Conservation (phyloP, 2,113 vertebrate species). For the Nansenia antarctica region DNA sequence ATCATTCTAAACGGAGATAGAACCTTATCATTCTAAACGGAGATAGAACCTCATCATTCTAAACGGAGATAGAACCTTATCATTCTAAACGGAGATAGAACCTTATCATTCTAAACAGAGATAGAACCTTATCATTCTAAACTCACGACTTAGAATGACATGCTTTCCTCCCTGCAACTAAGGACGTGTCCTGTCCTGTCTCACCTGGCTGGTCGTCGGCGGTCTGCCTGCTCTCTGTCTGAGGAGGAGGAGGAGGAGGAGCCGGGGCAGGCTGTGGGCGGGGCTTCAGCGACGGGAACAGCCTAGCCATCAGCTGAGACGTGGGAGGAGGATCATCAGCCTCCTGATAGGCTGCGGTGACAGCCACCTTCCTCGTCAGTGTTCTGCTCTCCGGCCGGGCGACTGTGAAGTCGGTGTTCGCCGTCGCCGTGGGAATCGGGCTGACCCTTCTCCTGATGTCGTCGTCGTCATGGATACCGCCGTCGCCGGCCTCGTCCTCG, state of each 20-base stretch:
- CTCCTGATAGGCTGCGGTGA: conserved; percentile 30
- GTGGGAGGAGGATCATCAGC: conserved; percentile 59
- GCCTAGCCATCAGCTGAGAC: conserved; percentile 84
- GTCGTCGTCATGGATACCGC: conserved; percentile 2
- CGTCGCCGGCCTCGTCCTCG: conserved; percentile 71
- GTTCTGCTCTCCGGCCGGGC: conserved; percentile 61
- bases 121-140: too few species aligned
- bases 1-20: too few species aligned
- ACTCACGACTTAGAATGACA: too few species aligned
- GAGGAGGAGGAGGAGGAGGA: conserved; percentile 54
- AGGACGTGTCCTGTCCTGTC: conserved; percentile 19
- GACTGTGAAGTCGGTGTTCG: conserved; percentile 25
- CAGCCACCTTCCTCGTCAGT: conserved; percentile 82
- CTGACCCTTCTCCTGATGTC: neutral
- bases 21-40: too few species aligned
- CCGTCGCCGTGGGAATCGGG: conserved; percentile 34
- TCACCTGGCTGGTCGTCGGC: conserved; percentile 78
- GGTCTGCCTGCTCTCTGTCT: conserved; percentile 42
- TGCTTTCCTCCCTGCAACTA: neutral
- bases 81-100: too few species aligned
- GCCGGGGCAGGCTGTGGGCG: too few species aligned
- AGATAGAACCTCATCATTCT: too few species aligned
- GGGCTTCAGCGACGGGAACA: conserved; percentile 88
- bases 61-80: too few species aligned
- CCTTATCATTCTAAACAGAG: too few species aligned